Base-by-base conservation (phyloP, 2,113 vertebrate genomes). In the Mystacornis crossleyi region DNA sequence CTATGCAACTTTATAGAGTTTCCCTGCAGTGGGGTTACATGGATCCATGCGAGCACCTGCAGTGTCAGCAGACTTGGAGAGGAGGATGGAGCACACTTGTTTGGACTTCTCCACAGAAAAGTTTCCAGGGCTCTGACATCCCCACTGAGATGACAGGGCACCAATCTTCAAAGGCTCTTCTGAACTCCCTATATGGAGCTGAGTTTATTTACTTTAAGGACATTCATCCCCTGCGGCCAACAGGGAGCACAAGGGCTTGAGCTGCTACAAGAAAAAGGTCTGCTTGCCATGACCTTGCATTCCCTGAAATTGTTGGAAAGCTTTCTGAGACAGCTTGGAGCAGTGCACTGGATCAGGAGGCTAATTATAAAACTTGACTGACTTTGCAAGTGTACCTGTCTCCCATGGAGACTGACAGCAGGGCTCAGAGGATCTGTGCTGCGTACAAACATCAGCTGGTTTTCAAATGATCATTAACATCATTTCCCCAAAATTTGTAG, bases 191-290 rank as follows among this genome's bases (percentile, higher is more conserved):
- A 6, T 50, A 28, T 62, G 58, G 36, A 79, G n/a, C 58, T 23
- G 21, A 65, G 70, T 87, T 92, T 94, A 87, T 94, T 84, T 94
- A 79, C 53, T 93, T 48, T 31, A 64, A 91, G 89, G 89, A 90
- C 69, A 67, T 47, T 0, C 8, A 92, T 89, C 15, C 62, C 85
- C 79, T 81, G 70, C 50, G 13, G 95, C 73, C 74, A 93, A 80
- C 34, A 80, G 55, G 65, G 58, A 4, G 1, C 71, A 86, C 74
- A 89, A 93, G n/a, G 58, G 54, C 42, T 73, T 0, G 0, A 47
- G 38, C 78, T 90, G 66, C 87, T 91, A 71, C 61, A 87, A 64
- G 66, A 61, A 50, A 40, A 67, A 78, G 51, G 47, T 91, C 72
- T 72, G 48, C 55, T 93, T 87, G 65, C 65, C 42, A 17, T 58